phyloP scores from a whole-genome alignment of 2,797 vertebrate species.

The Coreius guichenoti region DNA sequence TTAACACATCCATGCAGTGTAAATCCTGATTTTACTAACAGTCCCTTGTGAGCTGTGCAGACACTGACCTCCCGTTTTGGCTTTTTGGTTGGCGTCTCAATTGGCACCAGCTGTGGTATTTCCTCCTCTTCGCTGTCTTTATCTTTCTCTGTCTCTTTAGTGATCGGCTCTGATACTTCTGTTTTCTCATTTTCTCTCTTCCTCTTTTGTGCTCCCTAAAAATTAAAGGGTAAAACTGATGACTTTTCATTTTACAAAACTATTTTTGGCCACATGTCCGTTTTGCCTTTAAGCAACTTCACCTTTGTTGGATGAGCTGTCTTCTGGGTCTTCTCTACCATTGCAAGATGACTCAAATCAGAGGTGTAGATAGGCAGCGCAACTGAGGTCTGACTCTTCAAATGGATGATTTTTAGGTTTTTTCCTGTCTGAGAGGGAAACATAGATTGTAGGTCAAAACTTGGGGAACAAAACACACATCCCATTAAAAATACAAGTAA shows the following conservation, averaged over 20 bases:
- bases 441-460: background rate
- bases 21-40: background rate
- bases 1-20: background rate
- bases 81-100: conserved; percentile 72
- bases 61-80: conserved; percentile 73
- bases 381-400: conserved; percentile 88
- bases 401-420: conserved; percentile 89
- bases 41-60: background rate
- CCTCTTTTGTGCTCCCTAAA: conserved; percentile 58
- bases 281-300: background rate
- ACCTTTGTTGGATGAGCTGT: conserved; percentile 58
- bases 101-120: conserved; percentile 78
- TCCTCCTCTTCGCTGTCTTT: conserved; percentile 67
- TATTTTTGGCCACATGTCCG: background rate
- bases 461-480: background rate
- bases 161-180: background rate
- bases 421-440: conserved; percentile 83
- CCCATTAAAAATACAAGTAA: background rate
- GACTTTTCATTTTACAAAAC: background rate
- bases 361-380: conserved; percentile 90
- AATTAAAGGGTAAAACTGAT: background rate
- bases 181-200: conserved; percentile 12
- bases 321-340: conserved; percentile 62
- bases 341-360: conserved; percentile 69
- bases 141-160: background rate